These are phyloP conservation scores for Steinernema hermaphroditum DNA, from an alignment of 2,888 invertebrate species.

Conservation along the genomic window DNA sequence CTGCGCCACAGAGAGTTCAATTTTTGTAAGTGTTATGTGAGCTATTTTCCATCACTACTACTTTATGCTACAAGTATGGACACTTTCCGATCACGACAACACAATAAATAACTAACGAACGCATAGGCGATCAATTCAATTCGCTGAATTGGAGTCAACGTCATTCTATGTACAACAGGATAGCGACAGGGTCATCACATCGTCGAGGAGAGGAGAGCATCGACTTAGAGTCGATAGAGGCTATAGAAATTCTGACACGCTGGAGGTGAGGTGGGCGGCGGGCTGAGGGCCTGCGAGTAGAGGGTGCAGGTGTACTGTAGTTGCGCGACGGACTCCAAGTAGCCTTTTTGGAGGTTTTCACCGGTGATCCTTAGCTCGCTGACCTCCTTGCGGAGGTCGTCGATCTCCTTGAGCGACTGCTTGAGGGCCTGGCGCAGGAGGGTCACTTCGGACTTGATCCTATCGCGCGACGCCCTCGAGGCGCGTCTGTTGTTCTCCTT, in stretches of 20 bases:
- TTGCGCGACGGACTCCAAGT: conserved; percentile 16
- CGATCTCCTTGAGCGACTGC: conserved; percentile 21
- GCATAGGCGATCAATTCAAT: not conserved
- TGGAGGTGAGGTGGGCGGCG: conserved; percentile 4
- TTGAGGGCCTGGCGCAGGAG: conserved; percentile 19
- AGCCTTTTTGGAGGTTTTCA: not conserved
- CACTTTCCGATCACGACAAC: no score
- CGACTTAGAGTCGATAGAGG: conserved; percentile 9
- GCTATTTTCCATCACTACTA: no score
- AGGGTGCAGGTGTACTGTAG: conserved; percentile 24
- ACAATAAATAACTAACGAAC: not conserved
- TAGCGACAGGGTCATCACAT: not conserved
- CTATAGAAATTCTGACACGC: conserved; percentile 14
- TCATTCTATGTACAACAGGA: conserved; percentile 13
- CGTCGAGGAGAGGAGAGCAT: not conserved
- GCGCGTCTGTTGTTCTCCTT: conserved; percentile 28
- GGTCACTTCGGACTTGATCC: conserved; percentile 22
- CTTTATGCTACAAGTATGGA: no score
- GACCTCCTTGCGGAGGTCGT: conserved; percentile 30
- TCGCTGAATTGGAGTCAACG: conserved; percentile 14
- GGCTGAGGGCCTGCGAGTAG: conserved; percentile 17
- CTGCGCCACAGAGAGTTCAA: no score
- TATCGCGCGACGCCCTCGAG: not conserved
- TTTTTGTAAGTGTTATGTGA: no score
- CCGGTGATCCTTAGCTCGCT: conserved; percentile 32